Conservation (phyloP, 1,140 invertebrate genomes). For the Holcopasites calliopsidis region DNA sequence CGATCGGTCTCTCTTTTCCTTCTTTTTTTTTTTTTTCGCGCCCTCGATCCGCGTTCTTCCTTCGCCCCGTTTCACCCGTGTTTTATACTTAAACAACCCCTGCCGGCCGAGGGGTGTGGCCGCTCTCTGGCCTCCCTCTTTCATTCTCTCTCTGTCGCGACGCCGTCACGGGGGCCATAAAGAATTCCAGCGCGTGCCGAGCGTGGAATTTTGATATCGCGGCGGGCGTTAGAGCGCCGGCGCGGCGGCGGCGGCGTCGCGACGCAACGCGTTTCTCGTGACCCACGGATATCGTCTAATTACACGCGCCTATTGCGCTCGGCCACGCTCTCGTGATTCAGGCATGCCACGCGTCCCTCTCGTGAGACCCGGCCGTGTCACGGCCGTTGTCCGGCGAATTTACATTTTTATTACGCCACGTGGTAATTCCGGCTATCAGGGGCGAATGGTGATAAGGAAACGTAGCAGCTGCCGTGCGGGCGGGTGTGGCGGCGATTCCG, state of each 20-base stretch:
- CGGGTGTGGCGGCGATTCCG: background rate
- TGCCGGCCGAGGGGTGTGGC: constrained; percentile 61
- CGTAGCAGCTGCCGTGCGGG: no score
- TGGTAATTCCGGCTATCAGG: background rate
- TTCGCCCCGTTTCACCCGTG: constrained; percentile 4
- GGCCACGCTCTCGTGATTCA: background rate
- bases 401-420: constrained; percentile 4
- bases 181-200: constrained; percentile 70
- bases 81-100: constrained; percentile 60
- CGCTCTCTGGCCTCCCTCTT: background rate
- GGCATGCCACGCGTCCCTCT: background rate
- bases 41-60: constrained; percentile 22
- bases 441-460: constrained; percentile 5
- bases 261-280: constrained; percentile 31
- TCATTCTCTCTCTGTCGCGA: constrained; percentile 5
- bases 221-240: constrained; percentile 20
- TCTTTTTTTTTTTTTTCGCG: background rate
- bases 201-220: constrained; percentile 74
- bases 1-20: constrained; percentile 6
- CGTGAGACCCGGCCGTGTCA: background rate
- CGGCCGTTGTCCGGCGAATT: constrained; percentile 6
- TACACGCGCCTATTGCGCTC: constrained; percentile 27
- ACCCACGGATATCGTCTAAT: constrained; percentile 39
- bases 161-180: constrained; percentile 55
- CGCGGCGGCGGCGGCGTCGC: constrained; percentile 6